Conservation (phyloP, 2,113 vertebrate genomes). For the human (Homo sapiens) region GRCh38 chr5:33121501-33122000, state of each 20-base stretch:
- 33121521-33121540: neutral
- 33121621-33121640: neutral
- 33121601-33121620: slow-evolving; percentile 1
- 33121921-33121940: neutral
- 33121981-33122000: neutral
- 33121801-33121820: neutral
- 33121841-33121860: neutral
- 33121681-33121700: neutral
- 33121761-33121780: neutral
- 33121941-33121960: neutral
- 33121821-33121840: neutral
- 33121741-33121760: neutral
- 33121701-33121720: neutral
- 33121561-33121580: neutral
- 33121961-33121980: neutral
- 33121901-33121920: neutral
- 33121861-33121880: neutral
- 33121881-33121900: neutral
- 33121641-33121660: neutral
- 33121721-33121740: neutral
- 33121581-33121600: neutral
- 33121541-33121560: slow-evolving; percentile 18
- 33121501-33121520: neutral
- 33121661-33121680: neutral
- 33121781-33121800: neutral